Percentiles rank a stretch among this genome's conserved stretches.
Conservation (phyloP, 2,113 vertebrate species). For the Chaetodon trifascialis region DNA sequence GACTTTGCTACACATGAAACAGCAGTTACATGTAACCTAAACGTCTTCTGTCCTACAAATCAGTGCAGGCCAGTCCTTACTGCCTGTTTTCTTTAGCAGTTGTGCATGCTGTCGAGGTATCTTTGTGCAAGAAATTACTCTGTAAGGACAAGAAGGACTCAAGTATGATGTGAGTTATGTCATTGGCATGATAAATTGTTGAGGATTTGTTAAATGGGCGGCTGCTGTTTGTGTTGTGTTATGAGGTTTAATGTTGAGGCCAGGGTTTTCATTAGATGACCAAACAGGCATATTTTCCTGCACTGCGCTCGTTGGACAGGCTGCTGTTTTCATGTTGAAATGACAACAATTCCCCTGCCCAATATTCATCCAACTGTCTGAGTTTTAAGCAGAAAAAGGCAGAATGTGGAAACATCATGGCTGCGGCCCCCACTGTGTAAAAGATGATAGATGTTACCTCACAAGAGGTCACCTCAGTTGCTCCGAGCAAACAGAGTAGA, state of each 20-base stretch:
- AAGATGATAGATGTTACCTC: slow-evolving; percentile 33
- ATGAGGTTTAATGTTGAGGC: background rate
- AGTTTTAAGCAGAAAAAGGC: background rate
- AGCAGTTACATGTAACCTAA: background rate
- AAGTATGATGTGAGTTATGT: background rate
- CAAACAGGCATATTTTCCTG: slow-evolving; percentile 7
- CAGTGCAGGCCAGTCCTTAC: background rate
- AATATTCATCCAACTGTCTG: background rate
- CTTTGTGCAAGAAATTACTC: background rate
- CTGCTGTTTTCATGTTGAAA: slow-evolving; percentile 11
- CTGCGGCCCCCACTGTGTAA: background rate
- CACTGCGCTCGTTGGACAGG: background rate
- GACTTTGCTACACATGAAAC: background rate
- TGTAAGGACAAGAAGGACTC: background rate
- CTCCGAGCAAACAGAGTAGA: slow-evolving; percentile 9
- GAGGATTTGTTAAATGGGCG: background rate
- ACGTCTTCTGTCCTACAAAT: background rate
- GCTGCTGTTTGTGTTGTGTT: background rate
- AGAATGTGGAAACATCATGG: slow-evolving; percentile 6
- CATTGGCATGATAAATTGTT: background rate
- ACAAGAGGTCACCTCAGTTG: slow-evolving; percentile 9
- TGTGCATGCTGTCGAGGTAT: too few species aligned
- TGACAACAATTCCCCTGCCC: slow-evolving; percentile 15
- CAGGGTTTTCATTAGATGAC: background rate
- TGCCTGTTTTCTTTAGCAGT: background rate